Conservation (phyloP, 2,888 invertebrate genomes). For the Ophioninae sp. region DNA sequence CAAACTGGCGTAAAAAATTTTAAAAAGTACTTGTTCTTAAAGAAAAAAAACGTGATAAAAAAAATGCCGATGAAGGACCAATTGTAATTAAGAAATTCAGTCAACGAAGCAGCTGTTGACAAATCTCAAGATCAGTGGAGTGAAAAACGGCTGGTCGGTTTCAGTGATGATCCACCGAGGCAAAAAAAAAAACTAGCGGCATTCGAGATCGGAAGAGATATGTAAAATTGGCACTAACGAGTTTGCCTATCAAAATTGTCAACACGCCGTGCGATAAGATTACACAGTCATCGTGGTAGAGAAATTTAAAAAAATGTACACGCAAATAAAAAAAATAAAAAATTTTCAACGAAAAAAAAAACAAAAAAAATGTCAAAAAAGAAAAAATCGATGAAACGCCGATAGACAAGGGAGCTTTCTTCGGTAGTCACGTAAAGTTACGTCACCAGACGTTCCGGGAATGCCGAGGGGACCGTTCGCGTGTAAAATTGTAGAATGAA, state of each 20-base stretch:
- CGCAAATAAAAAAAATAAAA: neutral
- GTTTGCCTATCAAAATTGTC: neutral
- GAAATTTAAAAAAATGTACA: neutral
- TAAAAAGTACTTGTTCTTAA: too few species aligned
- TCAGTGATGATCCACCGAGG: neutral
- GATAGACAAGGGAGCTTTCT: neutral
- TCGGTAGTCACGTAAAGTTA: conserved; percentile 25
- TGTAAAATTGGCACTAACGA: neutral
- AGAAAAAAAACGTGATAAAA: too few species aligned
- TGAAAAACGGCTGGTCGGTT: neutral
- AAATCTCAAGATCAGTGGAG: neutral
- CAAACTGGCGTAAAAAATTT: too few species aligned
- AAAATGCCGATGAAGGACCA: neutral
- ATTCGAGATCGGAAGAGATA: neutral
- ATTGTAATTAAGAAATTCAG: neutral
- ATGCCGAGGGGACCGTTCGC: conserved; percentile 18
- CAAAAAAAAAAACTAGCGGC: neutral
- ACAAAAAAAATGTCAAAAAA: neutral
- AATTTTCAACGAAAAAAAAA: too few species aligned
- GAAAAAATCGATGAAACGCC: conserved; percentile 11
- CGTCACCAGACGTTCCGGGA: conserved; percentile 45
- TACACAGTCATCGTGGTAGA: neutral
- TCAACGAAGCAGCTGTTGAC: neutral
- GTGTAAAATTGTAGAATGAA: conserved; percentile 44
- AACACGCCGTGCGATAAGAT: conserved; percentile 1